phyloP scores from a whole-genome alignment of 2,113 vertebrate species.

The Ictalurus punctatus region DNA sequence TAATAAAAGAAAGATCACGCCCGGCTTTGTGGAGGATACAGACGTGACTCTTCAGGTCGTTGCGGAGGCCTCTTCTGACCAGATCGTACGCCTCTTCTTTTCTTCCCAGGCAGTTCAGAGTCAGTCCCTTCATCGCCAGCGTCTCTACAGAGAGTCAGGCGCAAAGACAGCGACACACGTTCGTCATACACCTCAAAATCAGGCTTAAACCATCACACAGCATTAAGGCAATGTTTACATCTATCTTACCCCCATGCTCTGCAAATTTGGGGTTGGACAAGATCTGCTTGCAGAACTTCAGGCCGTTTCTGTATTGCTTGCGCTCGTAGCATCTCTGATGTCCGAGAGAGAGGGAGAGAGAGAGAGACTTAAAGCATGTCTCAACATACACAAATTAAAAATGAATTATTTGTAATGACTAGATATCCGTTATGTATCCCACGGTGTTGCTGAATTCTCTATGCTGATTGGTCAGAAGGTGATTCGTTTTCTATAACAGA shows the following conservation, averaged over 20 bases:
- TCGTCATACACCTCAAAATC: neutral
- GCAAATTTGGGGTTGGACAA: constrained; percentile 97
- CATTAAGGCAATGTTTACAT: neutral
- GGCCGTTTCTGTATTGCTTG: constrained; percentile 98
- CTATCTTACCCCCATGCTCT: constrained; percentile 92
- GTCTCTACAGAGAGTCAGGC: constrained; percentile 77
- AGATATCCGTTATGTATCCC: neutral
- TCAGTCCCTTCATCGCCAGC: constrained; percentile 97
- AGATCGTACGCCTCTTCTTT: constrained; percentile 98
- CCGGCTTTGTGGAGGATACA: constrained; percentile 84
- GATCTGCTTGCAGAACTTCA: constrained; percentile 99
- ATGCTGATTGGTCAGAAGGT: neutral
- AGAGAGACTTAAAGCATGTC: neutral
- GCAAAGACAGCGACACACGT: neutral
- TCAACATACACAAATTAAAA: neutral
- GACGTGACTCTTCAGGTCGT: constrained; percentile 97
- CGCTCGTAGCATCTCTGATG: constrained; percentile 95
- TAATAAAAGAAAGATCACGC: neutral
- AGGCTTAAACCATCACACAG: neutral
- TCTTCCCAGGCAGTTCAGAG: constrained; percentile 95
- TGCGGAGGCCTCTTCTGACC: constrained; percentile 92
- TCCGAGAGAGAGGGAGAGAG: neutral
- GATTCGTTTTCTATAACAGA: neutral
- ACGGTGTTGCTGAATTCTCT: neutral
- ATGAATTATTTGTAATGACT: neutral